Evolutionary conservation across 2,888 invertebrate species (phyloP), one percentile per base, ranked within the genome.

Genomic region (Drosophila paranaensis): DNA sequence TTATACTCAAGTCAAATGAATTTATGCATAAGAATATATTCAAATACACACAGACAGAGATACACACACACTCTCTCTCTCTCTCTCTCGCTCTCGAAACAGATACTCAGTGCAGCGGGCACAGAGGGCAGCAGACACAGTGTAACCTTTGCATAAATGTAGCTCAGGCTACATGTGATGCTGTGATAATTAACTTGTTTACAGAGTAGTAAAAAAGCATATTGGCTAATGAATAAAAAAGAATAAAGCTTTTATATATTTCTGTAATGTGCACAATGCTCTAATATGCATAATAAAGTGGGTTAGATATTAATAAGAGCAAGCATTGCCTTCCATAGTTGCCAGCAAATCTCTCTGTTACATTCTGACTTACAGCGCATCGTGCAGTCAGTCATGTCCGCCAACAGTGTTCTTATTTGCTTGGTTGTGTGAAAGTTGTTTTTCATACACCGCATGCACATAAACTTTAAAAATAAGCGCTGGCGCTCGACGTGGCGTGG

Each of bases 381-480:
- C 43, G 0, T 6, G 10, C 25, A 20, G 56, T 20, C 56, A 13
- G 43, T 11, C 27, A 16, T 8, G 3, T 4, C 1, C 40, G 2
- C 1, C 11, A 3, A 1, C 33, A 53, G 6, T 13, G 6, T 8
- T 39, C 30, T 30, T 35, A 30, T 20, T 48, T 43, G 43, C 37
- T 42, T 65, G 45, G 48, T 39, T 56, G 60, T 62, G 55, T 35
- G 16, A 9, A 46, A 56, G 57, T 71, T 48, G 10, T 68, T 73
- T 71, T 76, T 55, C 51, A 43, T 46, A 53, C 11, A 58, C 64
- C 45, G 42, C 58, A 68, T 56, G 46, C 61, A 71, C 65, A 77
- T 71, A 40, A 71, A 65, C 63, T 72, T 72, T 65, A 70, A 76
- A 84, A 74, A 74, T 71, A 56, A 60, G 64, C 43, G 55, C 53